Evolutionary conservation across 2,888 invertebrate species (phyloP).

Genomic region (Lysandra bellargus): DNA sequence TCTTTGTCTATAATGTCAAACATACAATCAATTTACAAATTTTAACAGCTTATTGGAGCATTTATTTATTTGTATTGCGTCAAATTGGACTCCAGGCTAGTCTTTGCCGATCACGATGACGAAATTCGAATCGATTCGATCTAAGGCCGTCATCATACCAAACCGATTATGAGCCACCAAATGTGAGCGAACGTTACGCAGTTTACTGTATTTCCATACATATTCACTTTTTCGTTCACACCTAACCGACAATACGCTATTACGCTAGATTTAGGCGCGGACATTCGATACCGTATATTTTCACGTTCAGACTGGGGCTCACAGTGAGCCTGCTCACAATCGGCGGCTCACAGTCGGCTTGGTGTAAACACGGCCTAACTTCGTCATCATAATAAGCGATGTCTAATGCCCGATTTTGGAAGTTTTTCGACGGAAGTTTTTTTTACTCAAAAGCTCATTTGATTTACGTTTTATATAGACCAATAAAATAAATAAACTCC

Average conservation of each 20-base stretch:
- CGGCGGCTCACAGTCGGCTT: no score
- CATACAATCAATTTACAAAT: constrained; percentile 23
- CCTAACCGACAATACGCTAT: no score
- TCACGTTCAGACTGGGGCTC: no score
- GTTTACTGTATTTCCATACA: no score
- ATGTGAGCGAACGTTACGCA: no score
- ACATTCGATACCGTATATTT: no score
- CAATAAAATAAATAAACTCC: neutral
- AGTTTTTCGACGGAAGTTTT: neutral
- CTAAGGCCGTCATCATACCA: no score
- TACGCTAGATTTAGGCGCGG: no score
- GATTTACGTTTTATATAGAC: neutral
- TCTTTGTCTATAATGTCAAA: constrained; percentile 29
- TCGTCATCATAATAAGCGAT: neutral
- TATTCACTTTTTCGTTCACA: no score
- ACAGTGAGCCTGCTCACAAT: no score
- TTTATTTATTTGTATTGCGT: constrained; percentile 20
- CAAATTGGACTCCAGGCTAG: constrained; percentile 21
- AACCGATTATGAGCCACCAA: no score
- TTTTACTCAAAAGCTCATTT: neutral
- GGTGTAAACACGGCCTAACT: neutral
- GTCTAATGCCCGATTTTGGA: neutral
- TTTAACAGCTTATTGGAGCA: constrained; percentile 15
- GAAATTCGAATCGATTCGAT: neutral
- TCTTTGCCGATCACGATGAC: neutral